Conservation (phyloP, 2,888 invertebrate species). For the Chesias legatella region DNA sequence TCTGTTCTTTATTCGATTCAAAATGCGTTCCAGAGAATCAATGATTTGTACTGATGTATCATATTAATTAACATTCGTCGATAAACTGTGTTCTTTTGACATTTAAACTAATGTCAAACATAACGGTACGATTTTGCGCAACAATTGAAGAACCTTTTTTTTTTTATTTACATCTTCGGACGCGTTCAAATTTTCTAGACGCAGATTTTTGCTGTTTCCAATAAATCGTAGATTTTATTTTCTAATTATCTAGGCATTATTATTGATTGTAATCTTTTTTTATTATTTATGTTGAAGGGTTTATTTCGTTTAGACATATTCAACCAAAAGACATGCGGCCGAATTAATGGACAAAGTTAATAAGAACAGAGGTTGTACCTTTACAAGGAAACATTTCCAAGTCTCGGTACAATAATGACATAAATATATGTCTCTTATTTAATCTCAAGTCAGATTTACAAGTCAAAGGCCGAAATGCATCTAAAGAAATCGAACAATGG, state of each 20-base stretch:
- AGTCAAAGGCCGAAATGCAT: slow-evolving; percentile 28
- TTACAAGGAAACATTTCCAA: slow-evolving; percentile 17
- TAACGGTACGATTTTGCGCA: no score
- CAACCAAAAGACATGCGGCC: not conserved
- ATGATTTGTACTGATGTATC: slow-evolving; percentile 9
- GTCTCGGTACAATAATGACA: slow-evolving; percentile 22
- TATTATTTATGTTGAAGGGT: no score
- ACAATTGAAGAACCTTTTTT: no score
- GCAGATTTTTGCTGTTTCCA: no score
- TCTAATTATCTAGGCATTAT: no score
- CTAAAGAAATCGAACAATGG: slow-evolving; percentile 48
- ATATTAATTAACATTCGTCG: slow-evolving; percentile 4
- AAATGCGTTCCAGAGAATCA: slow-evolving; percentile 52
- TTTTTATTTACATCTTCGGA: no score
- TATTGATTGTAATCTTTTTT: no score
- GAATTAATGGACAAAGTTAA: slow-evolving; percentile 10
- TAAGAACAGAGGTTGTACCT: slow-evolving; percentile 18
- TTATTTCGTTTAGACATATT: no score
- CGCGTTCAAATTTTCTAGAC: no score
- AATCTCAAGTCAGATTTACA: slow-evolving; percentile 30
- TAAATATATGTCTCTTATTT: slow-evolving; percentile 26
- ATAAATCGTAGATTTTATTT: no score
- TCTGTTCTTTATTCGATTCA: slow-evolving; percentile 69
- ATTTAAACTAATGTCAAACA: no score
- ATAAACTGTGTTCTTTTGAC: no score